Base-by-base conservation (phyloP, 2,888 invertebrate species). In the Pseudanteris insignis region DNA sequence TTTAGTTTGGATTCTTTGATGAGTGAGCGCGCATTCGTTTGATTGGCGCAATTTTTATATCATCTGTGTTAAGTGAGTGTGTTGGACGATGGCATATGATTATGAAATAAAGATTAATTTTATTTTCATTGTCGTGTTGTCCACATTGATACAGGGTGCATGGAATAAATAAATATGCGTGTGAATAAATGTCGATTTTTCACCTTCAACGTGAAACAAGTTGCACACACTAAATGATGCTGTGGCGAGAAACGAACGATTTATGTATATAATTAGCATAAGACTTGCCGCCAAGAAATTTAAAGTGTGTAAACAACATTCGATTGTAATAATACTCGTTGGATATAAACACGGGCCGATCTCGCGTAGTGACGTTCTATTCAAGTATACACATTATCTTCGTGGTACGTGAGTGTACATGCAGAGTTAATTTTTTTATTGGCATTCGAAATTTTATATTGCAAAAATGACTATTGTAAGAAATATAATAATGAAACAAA, bases 181-280 rank as follows among this genome's bases (percentile, higher is more conserved):
- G 32, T 57, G 60, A 57, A 57, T 57, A 64, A 55, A 41, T 64
- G 51, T 60, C 60, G 57, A 60, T 64, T 60, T 60, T 63, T 59
- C 54, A 54, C 50, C 54, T 46, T 55, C 41, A 54, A 12, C 53
- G 58, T 63, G 53, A 63, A 63, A 13, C 46, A 48, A 47, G 38
- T 58, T 53, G 36, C 54, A 63, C 65, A 66, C 54, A 59, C 37
- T 46, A 63, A 64, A 62, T 63, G 26, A 37, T 61, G 53, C 60
- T 64, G 36, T 41, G 64, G 63, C 67, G 65, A 65, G 66, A 47
- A 59, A 48, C 58, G 54, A 63, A 60, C 47, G 51, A 57, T 62
- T 64, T 50, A 64, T 70, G 70, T 70, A 70, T 48, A 70, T 70
- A 70, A 36, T 47, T 67, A 70, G 68, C 50, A 46, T 64, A 67